A percentile compares a stretch with the other conserved stretches of the same genome.
Conservation (phyloP, 2,113 vertebrate genomes). For the Hippotragus niger region DNA sequence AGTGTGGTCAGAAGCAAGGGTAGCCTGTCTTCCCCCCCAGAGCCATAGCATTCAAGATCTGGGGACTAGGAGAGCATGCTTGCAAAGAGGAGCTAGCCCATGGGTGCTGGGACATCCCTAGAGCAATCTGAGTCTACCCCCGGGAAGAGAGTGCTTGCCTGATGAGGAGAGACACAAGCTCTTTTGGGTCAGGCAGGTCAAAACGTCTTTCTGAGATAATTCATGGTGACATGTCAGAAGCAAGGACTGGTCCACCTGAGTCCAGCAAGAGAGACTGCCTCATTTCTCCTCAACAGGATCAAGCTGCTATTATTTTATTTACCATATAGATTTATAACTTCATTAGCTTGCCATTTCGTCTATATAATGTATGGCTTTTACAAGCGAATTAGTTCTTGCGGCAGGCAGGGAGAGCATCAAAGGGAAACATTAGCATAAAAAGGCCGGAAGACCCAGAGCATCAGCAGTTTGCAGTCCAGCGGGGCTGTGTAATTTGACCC, state of each 20-base stretch:
- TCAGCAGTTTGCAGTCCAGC: background rate
- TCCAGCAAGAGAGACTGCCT: background rate
- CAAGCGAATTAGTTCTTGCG: constrained; percentile 3
- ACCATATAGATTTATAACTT: background rate
- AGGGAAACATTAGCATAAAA: constrained; percentile 2
- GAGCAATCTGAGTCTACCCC: background rate
- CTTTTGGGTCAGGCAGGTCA: background rate
- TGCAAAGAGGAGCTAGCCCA: background rate
- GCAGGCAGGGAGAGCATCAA: constrained; percentile 24
- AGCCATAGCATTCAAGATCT: background rate
- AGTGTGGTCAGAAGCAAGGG: background rate
- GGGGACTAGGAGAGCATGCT: background rate
- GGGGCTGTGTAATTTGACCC: background rate
- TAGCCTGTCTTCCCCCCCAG: background rate
- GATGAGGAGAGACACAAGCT: background rate
- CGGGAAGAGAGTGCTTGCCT: background rate
- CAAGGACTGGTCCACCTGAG: background rate
- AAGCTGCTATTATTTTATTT: background rate
- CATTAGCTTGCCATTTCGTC: constrained; percentile 33
- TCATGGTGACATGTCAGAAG: background rate
- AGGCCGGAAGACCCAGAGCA: background rate
- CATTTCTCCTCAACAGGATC: background rate
- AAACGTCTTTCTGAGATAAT: background rate
- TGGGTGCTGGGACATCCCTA: background rate
- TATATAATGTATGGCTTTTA: constrained; percentile 28